phyloP scores from a whole-genome alignment of 2,797 vertebrate genomes.

The Sebastes alutus region DNA sequence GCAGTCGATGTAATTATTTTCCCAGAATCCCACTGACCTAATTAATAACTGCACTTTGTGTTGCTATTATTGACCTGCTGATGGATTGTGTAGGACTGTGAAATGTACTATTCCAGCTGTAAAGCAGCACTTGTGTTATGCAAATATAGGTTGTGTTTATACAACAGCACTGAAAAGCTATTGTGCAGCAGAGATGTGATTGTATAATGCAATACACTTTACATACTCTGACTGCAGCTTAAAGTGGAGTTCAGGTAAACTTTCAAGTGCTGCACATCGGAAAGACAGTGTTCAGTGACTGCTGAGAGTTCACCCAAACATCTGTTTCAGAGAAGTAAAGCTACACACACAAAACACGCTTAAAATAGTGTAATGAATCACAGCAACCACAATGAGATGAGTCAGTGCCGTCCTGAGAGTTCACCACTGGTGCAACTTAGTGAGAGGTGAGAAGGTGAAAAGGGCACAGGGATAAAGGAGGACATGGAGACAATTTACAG shows the following conservation, averaged over 20 bases:
- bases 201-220: neutral
- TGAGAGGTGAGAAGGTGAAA: neutral
- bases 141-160: conserved; percentile 4
- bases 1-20: neutral
- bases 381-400: neutral
- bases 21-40: neutral
- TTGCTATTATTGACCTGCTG: neutral
- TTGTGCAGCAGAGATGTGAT: neutral
- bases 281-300: neutral
- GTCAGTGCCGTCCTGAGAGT: neutral
- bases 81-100: neutral
- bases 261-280: neutral
- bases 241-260: neutral
- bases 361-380: neutral
- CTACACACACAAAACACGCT: neutral
- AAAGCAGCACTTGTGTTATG: neutral
- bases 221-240: neutral
- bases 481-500: neutral
- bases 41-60: neutral
- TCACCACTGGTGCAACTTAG: neutral
- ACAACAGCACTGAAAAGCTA: neutral
- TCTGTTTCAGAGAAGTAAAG: neutral
- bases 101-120: neutral
- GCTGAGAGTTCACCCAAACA: neutral
- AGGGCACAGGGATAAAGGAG: neutral